Percentiles rank a stretch among this genome's conserved stretches.
Conservation (phyloP, 2,113 vertebrate genomes). For the Nibea coibor region DNA sequence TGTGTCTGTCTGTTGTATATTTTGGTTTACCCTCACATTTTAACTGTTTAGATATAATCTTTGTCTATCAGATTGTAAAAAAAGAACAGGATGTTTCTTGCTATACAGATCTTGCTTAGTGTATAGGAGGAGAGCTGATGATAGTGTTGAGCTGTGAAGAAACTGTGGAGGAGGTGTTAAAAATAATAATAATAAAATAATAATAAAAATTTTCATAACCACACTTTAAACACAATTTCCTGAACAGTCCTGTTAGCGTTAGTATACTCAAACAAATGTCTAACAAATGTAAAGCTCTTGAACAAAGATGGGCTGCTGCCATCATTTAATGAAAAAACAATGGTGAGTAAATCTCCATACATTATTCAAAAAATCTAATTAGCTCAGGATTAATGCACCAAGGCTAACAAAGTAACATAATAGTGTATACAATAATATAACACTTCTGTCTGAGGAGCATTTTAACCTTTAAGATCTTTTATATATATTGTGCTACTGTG, state of each 20-base stretch:
- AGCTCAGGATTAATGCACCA: background rate
- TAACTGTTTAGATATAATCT: background rate
- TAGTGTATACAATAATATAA: background rate
- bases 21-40: conserved; percentile 1
- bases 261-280: background rate
- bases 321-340: background rate
- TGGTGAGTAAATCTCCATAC: too few species aligned
- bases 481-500: background rate
- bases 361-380: background rate
- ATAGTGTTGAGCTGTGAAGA: background rate
- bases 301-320: background rate
- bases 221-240: conserved; percentile 7
- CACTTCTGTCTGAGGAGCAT: background rate
- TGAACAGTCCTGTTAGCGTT: conserved; percentile 11
- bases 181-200: too few species aligned
- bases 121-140: background rate
- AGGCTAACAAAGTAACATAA: background rate
- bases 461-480: background rate
- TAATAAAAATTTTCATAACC: conserved; percentile 20
- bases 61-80: background rate
- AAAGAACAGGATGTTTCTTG: background rate
- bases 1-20: background rate
- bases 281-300: background rate
- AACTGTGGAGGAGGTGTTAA: conserved; percentile 19
- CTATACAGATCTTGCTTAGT: background rate